Evolutionary conservation across 2,888 invertebrate species (phyloP).

Genomic region (Tenthredo scrophulariae): DNA sequence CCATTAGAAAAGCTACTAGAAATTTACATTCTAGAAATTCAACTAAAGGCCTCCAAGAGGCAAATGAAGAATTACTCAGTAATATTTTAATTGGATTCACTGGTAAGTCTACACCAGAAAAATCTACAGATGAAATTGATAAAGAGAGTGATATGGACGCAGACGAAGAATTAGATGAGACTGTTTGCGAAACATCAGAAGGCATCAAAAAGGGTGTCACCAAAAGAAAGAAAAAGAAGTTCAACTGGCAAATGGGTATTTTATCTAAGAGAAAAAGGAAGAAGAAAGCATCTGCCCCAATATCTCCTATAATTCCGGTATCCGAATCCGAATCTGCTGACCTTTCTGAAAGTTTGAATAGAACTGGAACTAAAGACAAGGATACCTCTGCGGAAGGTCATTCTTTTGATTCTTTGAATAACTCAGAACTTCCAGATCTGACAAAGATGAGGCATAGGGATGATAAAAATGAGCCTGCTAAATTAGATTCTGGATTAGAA

Average conservation of each 20-base stretch:
- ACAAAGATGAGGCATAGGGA: not conserved
- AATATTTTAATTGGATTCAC: slow-evolving; percentile 64
- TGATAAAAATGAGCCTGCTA: slow-evolving; percentile 61
- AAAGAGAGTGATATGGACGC: slow-evolving; percentile 62
- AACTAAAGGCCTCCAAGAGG: slow-evolving; percentile 53
- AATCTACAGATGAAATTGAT: slow-evolving; percentile 54
- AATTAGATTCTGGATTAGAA: slow-evolving; percentile 53
- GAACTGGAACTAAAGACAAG: not conserved
- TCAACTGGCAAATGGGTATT: slow-evolving; percentile 70
- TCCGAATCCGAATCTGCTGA: slow-evolving; percentile 28
- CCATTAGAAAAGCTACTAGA: slow-evolving; percentile 50
- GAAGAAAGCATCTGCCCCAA: slow-evolving; percentile 50
- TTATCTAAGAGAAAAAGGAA: slow-evolving; percentile 60
- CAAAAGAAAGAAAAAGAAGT: slow-evolving; percentile 70
- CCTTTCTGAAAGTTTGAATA: slow-evolving; percentile 35
- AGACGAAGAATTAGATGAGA: slow-evolving; percentile 58
- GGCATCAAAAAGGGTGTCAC: slow-evolving; percentile 15
- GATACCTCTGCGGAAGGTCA: not conserved
- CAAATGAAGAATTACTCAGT: slow-evolving; percentile 66
- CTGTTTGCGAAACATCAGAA: slow-evolving; percentile 12
- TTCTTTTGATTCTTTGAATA: slow-evolving; percentile 9
- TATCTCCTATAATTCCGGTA: slow-evolving; percentile 40
- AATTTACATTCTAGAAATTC: slow-evolving; percentile 56
- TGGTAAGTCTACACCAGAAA: slow-evolving; percentile 20
- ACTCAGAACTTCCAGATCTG: not conserved